Conservation (phyloP, 2,888 invertebrate species). For the Beris morrisii region DNA sequence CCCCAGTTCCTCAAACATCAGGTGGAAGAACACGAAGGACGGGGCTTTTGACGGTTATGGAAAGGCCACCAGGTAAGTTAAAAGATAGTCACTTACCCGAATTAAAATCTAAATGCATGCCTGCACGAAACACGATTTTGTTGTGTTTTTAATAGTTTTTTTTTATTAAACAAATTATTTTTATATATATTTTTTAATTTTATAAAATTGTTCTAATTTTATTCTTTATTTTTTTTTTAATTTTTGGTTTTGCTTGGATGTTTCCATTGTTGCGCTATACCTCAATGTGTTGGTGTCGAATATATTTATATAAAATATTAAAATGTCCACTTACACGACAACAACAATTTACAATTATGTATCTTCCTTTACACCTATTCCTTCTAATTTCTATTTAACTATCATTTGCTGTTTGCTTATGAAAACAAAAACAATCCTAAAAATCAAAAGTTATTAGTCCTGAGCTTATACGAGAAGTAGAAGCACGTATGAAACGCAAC, state of each 20-base stretch:
- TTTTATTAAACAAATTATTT: constrained; percentile 39
- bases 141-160: constrained; percentile 38
- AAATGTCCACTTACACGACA: constrained; percentile 18
- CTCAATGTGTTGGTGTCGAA: constrained; percentile 36
- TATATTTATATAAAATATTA: constrained; percentile 26
- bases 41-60: constrained; percentile 83
- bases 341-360: neutral
- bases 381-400: constrained; percentile 35
- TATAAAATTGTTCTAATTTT: constrained; percentile 38
- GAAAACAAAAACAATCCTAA: constrained; percentile 7
- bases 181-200: constrained; percentile 35
- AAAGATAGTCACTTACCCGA: constrained; percentile 18
- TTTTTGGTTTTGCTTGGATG: constrained; percentile 42
- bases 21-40: constrained; percentile 73
- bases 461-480: constrained; percentile 85
- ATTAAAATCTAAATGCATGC: constrained; percentile 24
- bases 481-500: constrained; percentile 82
- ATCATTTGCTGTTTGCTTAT: constrained; percentile 39
- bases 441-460: constrained; percentile 76
- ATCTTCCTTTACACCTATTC: neutral
- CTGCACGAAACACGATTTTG: constrained; percentile 44
- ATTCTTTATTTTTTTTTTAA: constrained; percentile 41
- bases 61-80: constrained; percentile 77
- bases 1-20: constrained; percentile 46
- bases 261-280: constrained; percentile 39